Percentiles rank a stretch among this genome's conserved stretches.
Conservation (phyloP, 2,113 vertebrate genomes). For the Erythrolamprus reginae region DNA sequence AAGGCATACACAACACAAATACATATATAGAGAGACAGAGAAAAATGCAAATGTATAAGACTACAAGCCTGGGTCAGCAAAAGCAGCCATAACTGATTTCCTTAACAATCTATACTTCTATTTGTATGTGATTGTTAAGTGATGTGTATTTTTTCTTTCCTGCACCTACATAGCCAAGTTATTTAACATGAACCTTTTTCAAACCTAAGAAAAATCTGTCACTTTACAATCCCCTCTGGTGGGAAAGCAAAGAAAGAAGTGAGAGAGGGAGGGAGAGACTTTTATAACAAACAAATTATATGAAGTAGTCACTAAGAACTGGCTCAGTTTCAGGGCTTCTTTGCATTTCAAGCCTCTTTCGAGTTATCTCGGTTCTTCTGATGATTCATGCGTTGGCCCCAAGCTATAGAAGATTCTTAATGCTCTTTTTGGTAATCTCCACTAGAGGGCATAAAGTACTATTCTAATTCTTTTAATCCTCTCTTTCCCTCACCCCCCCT, state of each 20-base stretch:
- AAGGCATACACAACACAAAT: background rate
- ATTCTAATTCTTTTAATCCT: background rate
- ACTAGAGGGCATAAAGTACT: background rate
- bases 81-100: background rate
- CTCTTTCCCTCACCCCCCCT: background rate
- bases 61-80: background rate
- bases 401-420: background rate
- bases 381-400: background rate
- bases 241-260: background rate
- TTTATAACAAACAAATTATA: background rate
- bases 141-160: background rate
- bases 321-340: background rate
- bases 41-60: background rate
- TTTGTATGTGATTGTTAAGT: background rate
- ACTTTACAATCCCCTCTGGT: background rate
- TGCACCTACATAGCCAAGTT: background rate
- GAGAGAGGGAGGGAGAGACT: fast-evolving
- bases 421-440: background rate
- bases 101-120: background rate
- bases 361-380: background rate
- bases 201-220: background rate
- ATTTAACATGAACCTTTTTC: background rate
- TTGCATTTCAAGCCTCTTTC: background rate
- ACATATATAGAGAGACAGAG: fast-evolving
- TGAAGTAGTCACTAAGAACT: background rate